These are phyloP conservation scores for Hycleus cichorii DNA, from an alignment of 1,140 invertebrate species.

Conservation along the genomic window DNA sequence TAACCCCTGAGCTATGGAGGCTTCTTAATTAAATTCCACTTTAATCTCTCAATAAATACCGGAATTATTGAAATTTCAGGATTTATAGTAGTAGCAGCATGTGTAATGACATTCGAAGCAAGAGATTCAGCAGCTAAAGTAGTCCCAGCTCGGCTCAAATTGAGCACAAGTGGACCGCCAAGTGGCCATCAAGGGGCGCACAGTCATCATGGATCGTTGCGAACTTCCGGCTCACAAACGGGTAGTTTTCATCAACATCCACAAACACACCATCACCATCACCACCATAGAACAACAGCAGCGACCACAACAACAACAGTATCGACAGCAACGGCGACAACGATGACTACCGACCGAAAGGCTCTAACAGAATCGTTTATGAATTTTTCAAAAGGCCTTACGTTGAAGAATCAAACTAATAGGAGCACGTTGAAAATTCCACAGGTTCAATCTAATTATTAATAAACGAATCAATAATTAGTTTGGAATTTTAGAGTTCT, in stretches of 20 bases:
- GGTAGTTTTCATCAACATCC: conserved; percentile 37
- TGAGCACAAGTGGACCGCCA: conserved; percentile 43
- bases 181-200: conserved; percentile 10
- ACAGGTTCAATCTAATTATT: conserved; percentile 19
- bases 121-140: conserved; percentile 81
- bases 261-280: background rate
- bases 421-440: conserved; percentile 26
- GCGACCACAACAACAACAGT: no score
- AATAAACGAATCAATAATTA: background rate
- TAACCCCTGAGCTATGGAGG: conserved; percentile 83
- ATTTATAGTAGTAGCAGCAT: conserved; percentile 86
- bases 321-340: no score
- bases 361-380: conserved; percentile 62
- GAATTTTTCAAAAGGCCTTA: conserved; percentile 59
- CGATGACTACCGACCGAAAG: conserved; percentile 42
- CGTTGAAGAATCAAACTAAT: conserved; percentile 22
- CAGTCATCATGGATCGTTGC: conserved; percentile 28
- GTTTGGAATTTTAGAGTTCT: conserved; percentile 24
- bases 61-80: conserved; percentile 46
- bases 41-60: background rate
- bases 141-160: conserved; percentile 65
- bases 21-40: conserved; percentile 16
- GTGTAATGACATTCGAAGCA: conserved; percentile 92
- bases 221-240: conserved; percentile 39
- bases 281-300: no score